Evolutionary conservation across 1,140 invertebrate genomes (phyloP).

Genomic region (Sesamia nonagrioides): DNA sequence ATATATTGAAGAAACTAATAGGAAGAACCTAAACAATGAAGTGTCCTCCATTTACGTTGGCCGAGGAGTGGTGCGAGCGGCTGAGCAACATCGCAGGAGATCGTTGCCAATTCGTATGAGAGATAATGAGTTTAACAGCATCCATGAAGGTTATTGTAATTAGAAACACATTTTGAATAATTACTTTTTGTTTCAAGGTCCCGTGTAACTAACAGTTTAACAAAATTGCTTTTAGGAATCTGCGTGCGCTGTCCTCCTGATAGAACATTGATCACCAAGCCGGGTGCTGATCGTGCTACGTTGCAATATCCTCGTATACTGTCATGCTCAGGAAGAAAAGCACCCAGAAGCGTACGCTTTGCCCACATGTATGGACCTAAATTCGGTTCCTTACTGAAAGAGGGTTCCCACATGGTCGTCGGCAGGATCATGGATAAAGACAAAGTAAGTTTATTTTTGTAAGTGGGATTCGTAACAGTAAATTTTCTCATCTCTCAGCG

Average conservation of each 20-base stretch:
- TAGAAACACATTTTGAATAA: constrained; percentile 21
- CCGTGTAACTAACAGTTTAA: neutral
- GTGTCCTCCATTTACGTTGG: constrained; percentile 72
- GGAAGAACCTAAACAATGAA: constrained; percentile 68
- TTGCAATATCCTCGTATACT: constrained; percentile 65
- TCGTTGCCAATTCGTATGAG: constrained; percentile 55
- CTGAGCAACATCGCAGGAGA: constrained; percentile 52
- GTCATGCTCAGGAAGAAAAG: constrained; percentile 67
- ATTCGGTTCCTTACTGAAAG: constrained; percentile 70
- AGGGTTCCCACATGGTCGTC: constrained; percentile 71
- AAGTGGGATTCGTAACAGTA: constrained; percentile 13
- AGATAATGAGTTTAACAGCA: constrained; percentile 53
- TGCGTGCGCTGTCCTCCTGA: constrained; percentile 77
- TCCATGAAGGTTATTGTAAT: constrained; percentile 52
- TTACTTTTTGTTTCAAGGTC: constrained; percentile 40
- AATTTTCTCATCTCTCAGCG: constrained; percentile 8
- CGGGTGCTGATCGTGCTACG: constrained; percentile 66
- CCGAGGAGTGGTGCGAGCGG: constrained; percentile 67
- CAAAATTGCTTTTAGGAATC: constrained; percentile 31
- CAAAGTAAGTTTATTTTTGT: constrained; percentile 63
- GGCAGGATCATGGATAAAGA: constrained; percentile 66
- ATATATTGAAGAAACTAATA: constrained; percentile 76
- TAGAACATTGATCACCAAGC: constrained; percentile 74
- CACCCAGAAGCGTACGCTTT: constrained; percentile 64
- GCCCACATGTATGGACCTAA: constrained; percentile 71